Base-by-base conservation (phyloP, 2,888 invertebrate genomes). In the Nineta flava region DNA sequence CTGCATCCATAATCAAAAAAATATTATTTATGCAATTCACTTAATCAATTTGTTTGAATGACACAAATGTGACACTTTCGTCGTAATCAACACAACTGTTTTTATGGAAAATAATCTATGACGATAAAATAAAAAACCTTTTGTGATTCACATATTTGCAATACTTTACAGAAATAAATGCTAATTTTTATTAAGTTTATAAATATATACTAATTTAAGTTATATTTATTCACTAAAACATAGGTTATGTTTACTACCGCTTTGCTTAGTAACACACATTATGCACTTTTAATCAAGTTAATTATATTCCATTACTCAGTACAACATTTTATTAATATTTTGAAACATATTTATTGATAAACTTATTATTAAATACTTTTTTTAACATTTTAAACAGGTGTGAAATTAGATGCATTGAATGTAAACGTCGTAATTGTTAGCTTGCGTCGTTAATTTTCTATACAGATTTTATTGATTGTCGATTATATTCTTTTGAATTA, bases 321-420 rank as follows among this genome's bases (percentile, higher is more conserved):
- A 3, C 4, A 26, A 26, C 26, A 26, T 26, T 26, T 26, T 26
- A 26, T 26, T 26, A 5, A 26, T 26, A 26, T 26, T 5, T 26
- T 26, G 1, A 26, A 26, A 3, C 26, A 21, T 44, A 44, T 44
- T 7, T 26, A 44, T 38, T 38, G 38, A 44, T 35, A 34, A 47
- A 47, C 31, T 45, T 45, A 45, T 32, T 17, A 35, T 47, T 19
- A 9, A 19, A 43, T 19, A 47, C 32, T 35, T 47, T 34, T 46
- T 48, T 40, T 26, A 21, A 19, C 40, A 47, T 48, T 48, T 48
- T 13, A 48, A 48, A 48, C 48, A 48, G 48, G 19, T 48, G 19
- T 48, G 48, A 48, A 48, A 21, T 48, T 48, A 41, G 26, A 6
- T 5, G 48, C 48, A 26, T 48, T 26, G 13, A 3, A 26, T 48